Evolutionary conservation across 2,888 invertebrate genomes (phyloP), one percentile per base, ranked within the genome.

Genomic region (Acrobasis consociella): DNA sequence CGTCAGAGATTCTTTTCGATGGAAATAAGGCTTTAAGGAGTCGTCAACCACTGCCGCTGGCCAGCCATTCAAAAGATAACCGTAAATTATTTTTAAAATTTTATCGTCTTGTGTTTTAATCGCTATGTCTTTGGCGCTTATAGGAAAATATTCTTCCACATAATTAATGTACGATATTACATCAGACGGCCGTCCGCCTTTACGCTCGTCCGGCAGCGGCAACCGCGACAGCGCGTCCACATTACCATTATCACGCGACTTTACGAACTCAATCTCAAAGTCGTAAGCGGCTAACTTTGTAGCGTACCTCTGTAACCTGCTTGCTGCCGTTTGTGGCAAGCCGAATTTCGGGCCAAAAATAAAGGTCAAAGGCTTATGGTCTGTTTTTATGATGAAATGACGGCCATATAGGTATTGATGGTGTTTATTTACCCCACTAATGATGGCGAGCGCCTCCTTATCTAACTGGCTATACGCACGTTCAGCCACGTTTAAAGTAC

Each of bases 261-360:
- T 59, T 1, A 74, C 65, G 52, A 64, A 72, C 49, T 69, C 65
- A 10, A 74, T 66, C 1, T 65, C 53, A 60, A 70, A 73, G 56
- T 76, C 67, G 64, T 83, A 86, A 3, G 71, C 78, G 2, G 79
- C 71, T 39, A 87, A 65, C 3, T 69, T 67, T 17, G 70, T 58
- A 22, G 81, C 79, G 72, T 74, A 83, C 51, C 74, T 65, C 68
- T 73, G 79, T 66, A 78, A 69, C 49, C 75, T 67, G 55, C 75
- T 73, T 9, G 81, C 74, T 38, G 78, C 76, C 38, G 76, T 68
- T n/a, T 60, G 68, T 56, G 71, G 79, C 66, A 69, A 79, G n/a
- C 67, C 74, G 38, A 65, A 65, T 49, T 49, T 49, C 5, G 52
- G 52, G 9, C 37, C 22, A 52, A 31, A 37, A 31, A 22, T 52